Conservation (phyloP, 2,113 vertebrate genomes). For the Tricholaema leucomelas region DNA sequence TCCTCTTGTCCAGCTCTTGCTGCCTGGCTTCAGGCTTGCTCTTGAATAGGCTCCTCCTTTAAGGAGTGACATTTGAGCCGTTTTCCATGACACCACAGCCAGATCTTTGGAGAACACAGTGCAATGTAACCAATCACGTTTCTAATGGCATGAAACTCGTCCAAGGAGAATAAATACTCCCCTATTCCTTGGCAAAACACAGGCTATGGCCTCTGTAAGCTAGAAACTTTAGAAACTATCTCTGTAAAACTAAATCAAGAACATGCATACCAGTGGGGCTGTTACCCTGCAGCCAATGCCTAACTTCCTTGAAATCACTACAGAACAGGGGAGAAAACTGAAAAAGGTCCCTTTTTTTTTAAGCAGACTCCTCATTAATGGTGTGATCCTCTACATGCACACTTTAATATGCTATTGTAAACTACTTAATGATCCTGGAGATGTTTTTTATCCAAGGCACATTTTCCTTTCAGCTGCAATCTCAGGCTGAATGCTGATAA, state of each 20-base stretch:
- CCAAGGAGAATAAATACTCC: not conserved
- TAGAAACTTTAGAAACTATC: not conserved
- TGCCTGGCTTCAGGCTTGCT: not conserved
- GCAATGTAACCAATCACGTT: not conserved
- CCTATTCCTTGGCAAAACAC: not conserved
- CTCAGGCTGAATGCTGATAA: conserved; percentile 17
- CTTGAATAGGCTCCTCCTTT: not conserved
- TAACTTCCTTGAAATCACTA: not conserved
- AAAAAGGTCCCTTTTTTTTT: not conserved
- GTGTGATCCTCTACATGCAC: not conserved
- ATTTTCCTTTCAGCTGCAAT: not conserved
- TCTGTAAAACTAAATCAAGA: not conserved
- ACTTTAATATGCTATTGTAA: not conserved
- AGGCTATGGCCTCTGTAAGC: not conserved
- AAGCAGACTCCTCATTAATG: not conserved
- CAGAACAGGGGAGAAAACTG: not conserved
- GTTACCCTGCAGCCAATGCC: not conserved
- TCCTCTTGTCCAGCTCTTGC: not conserved
- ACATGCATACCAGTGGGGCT: not conserved
- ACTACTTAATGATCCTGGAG: not conserved
- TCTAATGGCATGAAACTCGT: not conserved
- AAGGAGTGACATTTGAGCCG: not conserved
- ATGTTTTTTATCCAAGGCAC: not conserved
- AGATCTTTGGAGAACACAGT: not conserved
- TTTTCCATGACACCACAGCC: rapidly evolving